Conservation (phyloP, 2,113 vertebrate species). For the Coptodon bakossiorum region DNA sequence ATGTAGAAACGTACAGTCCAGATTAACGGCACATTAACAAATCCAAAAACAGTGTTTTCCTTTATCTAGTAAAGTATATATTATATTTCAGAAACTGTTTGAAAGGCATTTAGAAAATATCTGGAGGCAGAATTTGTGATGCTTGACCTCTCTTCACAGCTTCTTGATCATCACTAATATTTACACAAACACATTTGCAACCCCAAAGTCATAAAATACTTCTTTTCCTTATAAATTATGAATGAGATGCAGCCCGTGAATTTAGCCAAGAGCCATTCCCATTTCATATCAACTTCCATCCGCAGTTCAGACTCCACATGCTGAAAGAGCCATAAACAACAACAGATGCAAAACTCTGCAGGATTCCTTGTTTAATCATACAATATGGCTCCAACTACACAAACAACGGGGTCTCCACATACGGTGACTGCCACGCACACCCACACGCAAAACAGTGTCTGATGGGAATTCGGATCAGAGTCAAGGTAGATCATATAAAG, state of each 20-base stretch:
- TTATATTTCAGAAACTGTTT: neutral
- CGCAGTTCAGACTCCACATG: neutral
- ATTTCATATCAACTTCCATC: neutral
- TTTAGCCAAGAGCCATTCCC: neutral
- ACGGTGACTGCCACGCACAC: neutral
- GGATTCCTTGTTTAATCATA: constrained; percentile 9
- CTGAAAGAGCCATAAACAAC: constrained; percentile 1
- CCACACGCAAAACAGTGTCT: neutral
- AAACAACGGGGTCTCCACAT: neutral
- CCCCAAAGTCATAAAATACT: neutral
- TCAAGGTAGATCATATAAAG: neutral
- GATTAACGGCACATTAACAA: neutral
- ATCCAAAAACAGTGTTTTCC: neutral
- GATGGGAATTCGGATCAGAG: neutral
- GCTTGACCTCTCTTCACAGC: neutral
- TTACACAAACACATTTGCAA: neutral
- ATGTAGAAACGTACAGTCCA: neutral
- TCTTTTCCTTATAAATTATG: neutral
- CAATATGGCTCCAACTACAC: neutral
- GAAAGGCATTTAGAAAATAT: neutral
- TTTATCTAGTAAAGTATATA: neutral
- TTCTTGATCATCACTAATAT: neutral
- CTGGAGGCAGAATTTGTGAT: neutral
- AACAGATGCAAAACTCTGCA: constrained; percentile 44
- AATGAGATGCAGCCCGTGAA: neutral